Conservation (phyloP, 2,888 invertebrate species). For the Drosophila demipolita region DNA sequence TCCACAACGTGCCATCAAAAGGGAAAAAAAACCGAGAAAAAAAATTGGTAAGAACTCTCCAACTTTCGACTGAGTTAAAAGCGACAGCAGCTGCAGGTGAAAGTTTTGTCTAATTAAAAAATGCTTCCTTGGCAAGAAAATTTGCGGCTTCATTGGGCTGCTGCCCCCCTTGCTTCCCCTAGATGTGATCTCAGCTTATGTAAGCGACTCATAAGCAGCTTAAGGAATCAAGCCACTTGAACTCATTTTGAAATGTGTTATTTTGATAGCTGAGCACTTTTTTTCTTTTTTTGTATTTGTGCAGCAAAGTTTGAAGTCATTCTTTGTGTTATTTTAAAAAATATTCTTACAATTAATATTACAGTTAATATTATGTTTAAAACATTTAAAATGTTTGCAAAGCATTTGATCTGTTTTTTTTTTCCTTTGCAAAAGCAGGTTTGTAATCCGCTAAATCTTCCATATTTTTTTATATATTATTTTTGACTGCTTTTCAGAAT, state of each 20-base stretch:
- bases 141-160: conserved; percentile 52
- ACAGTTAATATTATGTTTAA: neutral
- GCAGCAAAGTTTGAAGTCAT: neutral
- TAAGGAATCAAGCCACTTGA: conserved; percentile 12
- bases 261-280: neutral
- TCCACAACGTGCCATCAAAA: conserved; percentile 36
- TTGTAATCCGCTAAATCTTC: neutral
- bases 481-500: neutral
- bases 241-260: neutral
- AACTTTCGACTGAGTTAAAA: conserved; percentile 25
- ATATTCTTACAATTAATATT: neutral
- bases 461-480: neutral
- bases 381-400: neutral
- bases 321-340: neutral
- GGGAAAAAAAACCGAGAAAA: conserved; percentile 5
- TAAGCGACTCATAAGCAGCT: conserved; percentile 15
- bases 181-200: conserved; percentile 7
- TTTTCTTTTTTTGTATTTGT: neutral
- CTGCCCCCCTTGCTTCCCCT: neutral
- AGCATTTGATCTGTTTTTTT: neutral
- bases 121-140: conserved; percentile 60
- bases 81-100: conserved; percentile 65
- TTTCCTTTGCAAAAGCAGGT: neutral
- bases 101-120: conserved; percentile 70
- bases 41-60: conserved; percentile 14